phyloP scores from a whole-genome alignment of 2,113 vertebrate genomes.

The Lagopus leucura region DNA sequence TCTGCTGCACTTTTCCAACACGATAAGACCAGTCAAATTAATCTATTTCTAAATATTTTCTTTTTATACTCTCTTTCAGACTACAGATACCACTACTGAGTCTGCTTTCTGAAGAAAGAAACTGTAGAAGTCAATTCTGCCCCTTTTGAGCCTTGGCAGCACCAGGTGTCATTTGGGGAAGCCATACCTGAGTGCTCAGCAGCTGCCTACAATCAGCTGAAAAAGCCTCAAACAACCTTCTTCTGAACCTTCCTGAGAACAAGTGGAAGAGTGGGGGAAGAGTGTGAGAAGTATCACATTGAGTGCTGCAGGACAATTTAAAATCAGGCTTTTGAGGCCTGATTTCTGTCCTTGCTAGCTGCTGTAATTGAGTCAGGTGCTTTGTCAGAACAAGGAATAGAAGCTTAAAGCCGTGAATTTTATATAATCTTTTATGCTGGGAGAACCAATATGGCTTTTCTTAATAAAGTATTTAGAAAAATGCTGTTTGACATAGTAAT shows the following conservation, averaged over 20 bases:
- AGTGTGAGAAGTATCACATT: constrained; percentile 34
- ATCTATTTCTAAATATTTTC: not conserved
- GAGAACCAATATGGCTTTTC: not conserved
- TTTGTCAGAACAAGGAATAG: not conserved
- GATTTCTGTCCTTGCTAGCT: not conserved
- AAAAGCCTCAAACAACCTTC: not conserved
- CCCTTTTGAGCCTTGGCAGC: not conserved
- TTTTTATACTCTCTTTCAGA: not conserved
- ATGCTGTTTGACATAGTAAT: not conserved
- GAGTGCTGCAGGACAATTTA: constrained; percentile 13
- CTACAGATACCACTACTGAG: not conserved
- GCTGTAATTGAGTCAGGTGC: not conserved
- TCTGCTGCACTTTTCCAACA: not conserved
- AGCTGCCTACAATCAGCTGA: not conserved
- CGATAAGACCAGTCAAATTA: not conserved
- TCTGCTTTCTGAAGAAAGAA: not conserved
- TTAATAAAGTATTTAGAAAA: not conserved
- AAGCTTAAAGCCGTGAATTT: not conserved
- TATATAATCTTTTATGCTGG: not conserved
- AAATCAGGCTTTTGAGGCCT: not conserved
- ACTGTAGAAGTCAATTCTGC: not conserved
- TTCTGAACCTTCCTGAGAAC: not conserved
- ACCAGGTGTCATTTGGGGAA: not conserved
- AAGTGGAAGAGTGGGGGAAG: not conserved
- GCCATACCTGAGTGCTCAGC: fast-evolving